Evolutionary conservation across 1,140 invertebrate species (phyloP).

Genomic region (Octopus bimaculoides): DNA sequence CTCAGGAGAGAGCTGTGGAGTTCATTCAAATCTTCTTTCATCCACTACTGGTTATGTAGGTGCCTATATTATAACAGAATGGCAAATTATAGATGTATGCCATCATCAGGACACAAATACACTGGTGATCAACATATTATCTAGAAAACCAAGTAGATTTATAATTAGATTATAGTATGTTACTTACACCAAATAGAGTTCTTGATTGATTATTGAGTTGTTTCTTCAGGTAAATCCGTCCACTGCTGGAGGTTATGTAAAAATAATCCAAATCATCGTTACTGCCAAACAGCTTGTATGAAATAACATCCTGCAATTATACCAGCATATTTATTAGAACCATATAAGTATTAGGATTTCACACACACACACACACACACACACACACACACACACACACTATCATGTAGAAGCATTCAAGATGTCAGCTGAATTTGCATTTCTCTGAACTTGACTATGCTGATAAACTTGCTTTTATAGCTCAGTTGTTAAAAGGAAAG

Average conservation of each 20-base stretch:
- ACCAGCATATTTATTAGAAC: background rate
- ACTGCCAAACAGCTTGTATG: constrained; percentile 18
- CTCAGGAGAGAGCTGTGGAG: no score
- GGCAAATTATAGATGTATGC: no score
- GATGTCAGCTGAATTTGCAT: background rate
- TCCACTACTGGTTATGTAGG: no score
- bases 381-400: background rate
- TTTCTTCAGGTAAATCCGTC: constrained; percentile 23
- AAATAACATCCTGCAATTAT: constrained; percentile 22
- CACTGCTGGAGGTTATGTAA: constrained; percentile 26
- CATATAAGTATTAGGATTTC: background rate
- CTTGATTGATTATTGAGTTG: background rate
- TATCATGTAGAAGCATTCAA: background rate
- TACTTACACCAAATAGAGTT: constrained; percentile 21
- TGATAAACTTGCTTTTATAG: no score
- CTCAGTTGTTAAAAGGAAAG: no score
- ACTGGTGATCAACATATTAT: no score
- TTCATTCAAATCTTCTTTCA: no score
- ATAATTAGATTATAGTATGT: background rate
- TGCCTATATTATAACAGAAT: no score
- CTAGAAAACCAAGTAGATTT: no score
- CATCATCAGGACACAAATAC: no score
- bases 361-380: background rate
- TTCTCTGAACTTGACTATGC: no score
- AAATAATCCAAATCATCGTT: constrained; percentile 20